Evolutionary conservation across 2,888 invertebrate genomes (phyloP).

Genomic region (Acrobasis consociella): DNA sequence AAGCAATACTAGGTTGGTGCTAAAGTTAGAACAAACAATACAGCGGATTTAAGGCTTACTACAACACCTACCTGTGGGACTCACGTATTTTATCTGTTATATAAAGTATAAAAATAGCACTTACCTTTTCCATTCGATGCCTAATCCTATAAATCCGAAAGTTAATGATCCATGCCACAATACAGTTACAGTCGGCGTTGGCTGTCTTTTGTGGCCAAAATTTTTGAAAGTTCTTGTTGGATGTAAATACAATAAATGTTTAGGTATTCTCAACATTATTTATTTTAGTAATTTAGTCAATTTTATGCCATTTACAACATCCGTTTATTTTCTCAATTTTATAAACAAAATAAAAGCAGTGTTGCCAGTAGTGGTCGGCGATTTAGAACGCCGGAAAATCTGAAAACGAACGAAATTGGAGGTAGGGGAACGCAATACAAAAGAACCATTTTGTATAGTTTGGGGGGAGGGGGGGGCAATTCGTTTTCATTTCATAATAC

Average conservation of each 20-base stretch:
- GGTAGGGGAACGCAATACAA: too few relatives aligned
- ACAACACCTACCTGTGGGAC: neutral
- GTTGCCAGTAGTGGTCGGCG: too few relatives aligned
- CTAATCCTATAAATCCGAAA: conserved; percentile 62
- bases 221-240: conserved; percentile 60
- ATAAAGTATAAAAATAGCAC: conserved; percentile 25
- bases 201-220: conserved; percentile 71
- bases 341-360: too few relatives aligned
- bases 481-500: too few relatives aligned
- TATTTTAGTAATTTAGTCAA: neutral
- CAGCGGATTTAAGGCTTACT: too few relatives aligned
- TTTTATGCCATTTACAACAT: neutral
- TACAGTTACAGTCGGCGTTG: conserved; percentile 54
- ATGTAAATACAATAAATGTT: conserved; percentile 17
- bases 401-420: too few relatives aligned
- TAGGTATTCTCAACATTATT: conserved; percentile 18
- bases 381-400: too few relatives aligned
- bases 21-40: neutral
- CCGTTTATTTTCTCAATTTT: too few relatives aligned
- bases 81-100: neutral
- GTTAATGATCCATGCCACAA: conserved; percentile 75
- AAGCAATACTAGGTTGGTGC: too few relatives aligned
- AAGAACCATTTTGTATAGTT: too few relatives aligned
- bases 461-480: too few relatives aligned
- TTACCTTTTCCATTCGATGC: conserved; percentile 67